A percentile compares a stretch with the other conserved stretches of the same genome.
These are phyloP conservation scores for Echinarachnius parma DNA, from an alignment of 53 echinoderm and acorn worm genomes.

Conservation along the genomic window DNA sequence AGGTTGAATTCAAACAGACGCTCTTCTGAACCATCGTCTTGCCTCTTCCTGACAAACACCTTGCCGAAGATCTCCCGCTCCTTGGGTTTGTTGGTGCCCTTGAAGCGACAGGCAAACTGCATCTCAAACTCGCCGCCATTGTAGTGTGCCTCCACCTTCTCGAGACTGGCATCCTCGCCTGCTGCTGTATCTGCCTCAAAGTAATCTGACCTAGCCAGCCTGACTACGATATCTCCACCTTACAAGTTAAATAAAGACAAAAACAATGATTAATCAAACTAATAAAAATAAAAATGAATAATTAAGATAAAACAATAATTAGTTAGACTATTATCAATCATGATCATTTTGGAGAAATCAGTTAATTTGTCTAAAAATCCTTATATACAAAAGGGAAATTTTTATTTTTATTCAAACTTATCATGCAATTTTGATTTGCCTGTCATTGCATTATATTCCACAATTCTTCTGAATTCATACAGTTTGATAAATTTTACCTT, in stretches of 20 bases:
- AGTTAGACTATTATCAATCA: no score
- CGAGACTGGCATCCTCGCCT: constrained; percentile 77
- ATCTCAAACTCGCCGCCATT: constrained; percentile 93
- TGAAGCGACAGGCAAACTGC: constrained; percentile 97
- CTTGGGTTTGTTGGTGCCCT: constrained; percentile 65
- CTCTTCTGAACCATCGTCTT: constrained; percentile 69
- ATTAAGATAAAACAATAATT: no score
- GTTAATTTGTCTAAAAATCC: no score
- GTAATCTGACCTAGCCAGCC: constrained; percentile 83
- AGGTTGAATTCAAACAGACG: constrained; percentile 93
- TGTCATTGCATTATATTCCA: no score
- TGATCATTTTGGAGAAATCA: no score
- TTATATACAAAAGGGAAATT: no score
- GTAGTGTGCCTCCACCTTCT: constrained; percentile 88
- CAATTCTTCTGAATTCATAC: no score
- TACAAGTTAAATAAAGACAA: background rate
- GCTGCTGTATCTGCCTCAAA: constrained; percentile 95
- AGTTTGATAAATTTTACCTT: no score
- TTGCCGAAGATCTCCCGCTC: constrained; percentile 96
- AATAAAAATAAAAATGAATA: no score
- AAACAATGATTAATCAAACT: no score
- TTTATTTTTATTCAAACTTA: no score
- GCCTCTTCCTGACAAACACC: constrained; percentile 78
- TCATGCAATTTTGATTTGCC: no score
- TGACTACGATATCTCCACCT: constrained; percentile 89